phyloP scores from a whole-genome alignment of 2,888 invertebrate species.

The Trileptium ribeirensis region DNA sequence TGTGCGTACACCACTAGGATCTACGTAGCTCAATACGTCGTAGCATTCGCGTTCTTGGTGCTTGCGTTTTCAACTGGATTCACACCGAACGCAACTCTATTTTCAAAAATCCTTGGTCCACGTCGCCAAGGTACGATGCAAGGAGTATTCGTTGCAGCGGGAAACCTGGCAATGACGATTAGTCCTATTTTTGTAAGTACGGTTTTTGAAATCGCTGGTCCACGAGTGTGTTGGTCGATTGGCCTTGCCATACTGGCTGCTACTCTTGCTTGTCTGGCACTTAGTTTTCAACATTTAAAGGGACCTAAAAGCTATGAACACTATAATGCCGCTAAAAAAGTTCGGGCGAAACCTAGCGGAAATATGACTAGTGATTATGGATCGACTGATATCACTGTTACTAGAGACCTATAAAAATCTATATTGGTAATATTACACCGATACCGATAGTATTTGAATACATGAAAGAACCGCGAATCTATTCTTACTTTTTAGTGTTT shows the following conservation, averaged over 20 bases:
- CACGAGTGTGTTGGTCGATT: background rate
- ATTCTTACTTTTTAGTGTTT: too few relatives aligned
- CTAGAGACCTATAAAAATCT: too few relatives aligned
- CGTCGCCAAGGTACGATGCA: constrained; percentile 11
- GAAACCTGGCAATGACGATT: constrained; percentile 5
- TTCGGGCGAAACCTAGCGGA: too few relatives aligned
- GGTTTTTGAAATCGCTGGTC: background rate
- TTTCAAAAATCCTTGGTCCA: constrained; percentile 15
- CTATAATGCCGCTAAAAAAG: too few relatives aligned
- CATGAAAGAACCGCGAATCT: too few relatives aligned
- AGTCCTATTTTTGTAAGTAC: constrained; percentile 5
- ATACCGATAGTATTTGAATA: too few relatives aligned
- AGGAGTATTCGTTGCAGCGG: background rate
- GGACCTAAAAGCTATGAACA: too few relatives aligned
- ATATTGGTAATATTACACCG: too few relatives aligned
- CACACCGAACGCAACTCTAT: constrained; percentile 6
- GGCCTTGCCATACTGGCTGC: background rate
- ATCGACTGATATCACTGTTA: too few relatives aligned
- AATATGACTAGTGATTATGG: too few relatives aligned
- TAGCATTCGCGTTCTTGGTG: constrained; percentile 5
- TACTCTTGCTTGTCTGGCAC: background rate
- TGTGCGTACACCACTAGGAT: constrained; percentile 9
- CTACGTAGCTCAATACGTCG: constrained; percentile 9
- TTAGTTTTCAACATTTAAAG: background rate
- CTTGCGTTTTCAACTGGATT: constrained; percentile 4